Conservation (phyloP, 2,888 invertebrate species). For the Cyclophora albipunctata region DNA sequence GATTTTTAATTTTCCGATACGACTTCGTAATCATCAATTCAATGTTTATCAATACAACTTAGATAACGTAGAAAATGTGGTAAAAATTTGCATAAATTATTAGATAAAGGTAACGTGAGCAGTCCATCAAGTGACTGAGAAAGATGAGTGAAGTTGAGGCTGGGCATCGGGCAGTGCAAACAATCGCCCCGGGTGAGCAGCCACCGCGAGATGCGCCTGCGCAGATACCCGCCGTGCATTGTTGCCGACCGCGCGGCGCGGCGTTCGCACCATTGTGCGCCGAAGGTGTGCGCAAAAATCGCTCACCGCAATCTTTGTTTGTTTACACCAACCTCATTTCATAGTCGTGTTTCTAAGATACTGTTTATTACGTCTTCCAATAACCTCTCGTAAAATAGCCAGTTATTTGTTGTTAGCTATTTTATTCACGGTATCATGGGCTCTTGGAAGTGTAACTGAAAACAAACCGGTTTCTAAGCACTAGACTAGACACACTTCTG, state of each 20-base stretch:
- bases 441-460: background rate
- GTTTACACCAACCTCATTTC: slow-evolving; percentile 53
- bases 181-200: slow-evolving; percentile 67
- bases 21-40: background rate
- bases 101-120: too few species aligned
- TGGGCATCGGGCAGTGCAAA: slow-evolving; percentile 31
- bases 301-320: slow-evolving; percentile 61
- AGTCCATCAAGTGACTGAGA: too few species aligned
- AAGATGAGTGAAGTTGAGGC: background rate
- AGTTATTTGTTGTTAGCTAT: background rate
- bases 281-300: slow-evolving; percentile 59
- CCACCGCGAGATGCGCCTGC: slow-evolving; percentile 65
- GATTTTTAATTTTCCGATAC: slow-evolving; percentile 10
- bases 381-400: background rate
- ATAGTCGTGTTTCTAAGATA: slow-evolving; percentile 29
- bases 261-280: slow-evolving; percentile 72
- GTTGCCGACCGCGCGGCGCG: slow-evolving; percentile 69
- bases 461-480: background rate
- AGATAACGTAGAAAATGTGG: too few species aligned
- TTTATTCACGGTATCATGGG: background rate
- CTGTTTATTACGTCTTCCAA: background rate
- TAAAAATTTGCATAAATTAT: too few species aligned
- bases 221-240: slow-evolving; percentile 64
- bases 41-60: too few species aligned
- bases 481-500: slow-evolving; percentile 17